Conservation (phyloP, 2,888 invertebrate species). For the Rhagonycha fulva region DNA sequence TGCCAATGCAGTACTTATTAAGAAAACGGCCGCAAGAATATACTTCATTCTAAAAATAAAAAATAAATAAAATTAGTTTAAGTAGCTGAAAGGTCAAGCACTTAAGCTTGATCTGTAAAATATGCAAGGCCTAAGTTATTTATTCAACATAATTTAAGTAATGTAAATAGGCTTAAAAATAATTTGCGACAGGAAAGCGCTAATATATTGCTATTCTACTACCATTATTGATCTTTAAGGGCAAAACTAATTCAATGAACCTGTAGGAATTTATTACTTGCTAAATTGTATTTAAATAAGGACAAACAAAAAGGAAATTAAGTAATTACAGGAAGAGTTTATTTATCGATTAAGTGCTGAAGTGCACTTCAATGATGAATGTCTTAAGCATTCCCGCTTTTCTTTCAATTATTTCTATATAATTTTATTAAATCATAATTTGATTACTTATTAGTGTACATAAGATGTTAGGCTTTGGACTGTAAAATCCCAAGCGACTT, state of each 20-base stretch:
- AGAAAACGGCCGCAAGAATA: constrained; percentile 63
- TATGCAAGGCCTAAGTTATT: not conserved
- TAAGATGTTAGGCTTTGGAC: too few relatives aligned
- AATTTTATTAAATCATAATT: not conserved
- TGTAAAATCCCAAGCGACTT: too few relatives aligned
- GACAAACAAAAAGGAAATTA: constrained; percentile 20
- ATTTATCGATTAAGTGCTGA: constrained; percentile 25
- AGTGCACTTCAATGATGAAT: constrained; percentile 14
- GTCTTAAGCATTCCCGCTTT: constrained; percentile 9
- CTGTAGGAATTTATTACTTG: not conserved
- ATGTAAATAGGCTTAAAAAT: not conserved
- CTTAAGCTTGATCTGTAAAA: not conserved
- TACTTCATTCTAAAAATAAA: constrained; percentile 65
- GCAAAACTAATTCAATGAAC: not conserved
- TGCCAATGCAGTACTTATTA: constrained; percentile 59
- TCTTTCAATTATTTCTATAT: not conserved
- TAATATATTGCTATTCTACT: not conserved
- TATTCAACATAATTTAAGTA: not conserved
- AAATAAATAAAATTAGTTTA: constrained; percentile 6
- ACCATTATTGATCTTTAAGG: not conserved
- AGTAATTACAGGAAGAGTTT: constrained; percentile 30
- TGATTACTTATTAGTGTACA: not conserved
- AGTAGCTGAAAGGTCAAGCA: not conserved
- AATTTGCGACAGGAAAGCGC: constrained; percentile 1
- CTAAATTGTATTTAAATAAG: constrained; percentile 19